A percentile compares a stretch with the other conserved stretches of the same genome.
phyloP scores from a whole-genome alignment of 2,888 invertebrate species.

The Drymonia ruficornis region DNA sequence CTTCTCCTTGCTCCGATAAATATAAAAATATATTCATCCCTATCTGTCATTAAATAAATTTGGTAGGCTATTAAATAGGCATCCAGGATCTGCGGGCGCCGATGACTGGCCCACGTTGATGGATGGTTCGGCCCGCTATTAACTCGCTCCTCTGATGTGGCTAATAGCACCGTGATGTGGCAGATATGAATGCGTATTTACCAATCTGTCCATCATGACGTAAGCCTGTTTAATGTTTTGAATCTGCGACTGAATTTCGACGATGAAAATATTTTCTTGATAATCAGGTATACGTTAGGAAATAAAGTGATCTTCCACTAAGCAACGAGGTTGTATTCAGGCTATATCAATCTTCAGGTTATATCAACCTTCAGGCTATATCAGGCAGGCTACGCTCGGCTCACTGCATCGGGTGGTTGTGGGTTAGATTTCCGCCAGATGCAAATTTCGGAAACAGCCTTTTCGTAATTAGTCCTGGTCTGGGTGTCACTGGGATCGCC shows the following conservation, averaged over 20 bases:
- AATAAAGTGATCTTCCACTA: too few species aligned
- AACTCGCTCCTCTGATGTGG: constrained; percentile 56
- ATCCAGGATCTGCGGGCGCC: constrained; percentile 14
- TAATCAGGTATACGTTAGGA: too few species aligned
- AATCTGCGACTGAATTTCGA: constrained; percentile 15
- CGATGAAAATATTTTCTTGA: neutral
- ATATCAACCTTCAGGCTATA: too few species aligned
- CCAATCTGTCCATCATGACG: constrained; percentile 33
- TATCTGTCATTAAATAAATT: constrained; percentile 33
- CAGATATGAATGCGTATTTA: constrained; percentile 47
- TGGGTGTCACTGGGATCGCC: too few species aligned
- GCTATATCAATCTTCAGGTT: too few species aligned
- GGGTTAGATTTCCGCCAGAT: too few species aligned
- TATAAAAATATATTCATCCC: neutral
- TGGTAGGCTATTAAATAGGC: constrained; percentile 8
- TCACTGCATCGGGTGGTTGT: too few species aligned
- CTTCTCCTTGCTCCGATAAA: too few species aligned
- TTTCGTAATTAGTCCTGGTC: too few species aligned
- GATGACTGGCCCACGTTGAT: constrained; percentile 64
- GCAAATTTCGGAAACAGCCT: too few species aligned
- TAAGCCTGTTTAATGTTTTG: constrained; percentile 33
- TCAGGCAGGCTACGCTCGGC: too few species aligned
- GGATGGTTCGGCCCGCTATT: constrained; percentile 54
- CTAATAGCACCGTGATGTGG: constrained; percentile 62
- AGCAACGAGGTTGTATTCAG: too few species aligned